These are phyloP conservation scores for Sanderia malayensis DNA, from an alignment of 30 jellyfish, hydroid and myxozoan genomes.

Conservation along the genomic window DNA sequence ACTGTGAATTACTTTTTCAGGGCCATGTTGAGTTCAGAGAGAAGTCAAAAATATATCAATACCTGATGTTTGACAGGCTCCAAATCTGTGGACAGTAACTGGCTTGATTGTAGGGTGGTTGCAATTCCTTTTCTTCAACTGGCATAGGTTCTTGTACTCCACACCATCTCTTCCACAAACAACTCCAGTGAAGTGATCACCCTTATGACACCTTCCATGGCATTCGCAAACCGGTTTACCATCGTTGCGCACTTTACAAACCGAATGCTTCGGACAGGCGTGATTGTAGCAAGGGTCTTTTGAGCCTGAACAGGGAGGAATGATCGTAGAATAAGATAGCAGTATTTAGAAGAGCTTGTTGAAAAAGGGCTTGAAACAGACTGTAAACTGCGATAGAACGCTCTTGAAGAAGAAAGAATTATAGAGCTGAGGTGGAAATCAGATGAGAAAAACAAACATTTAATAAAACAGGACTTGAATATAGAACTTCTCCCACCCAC, in stretches of 20 bases:
- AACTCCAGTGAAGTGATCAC: conserved; percentile 56
- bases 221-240: conserved; percentile 61
- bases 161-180: conserved; percentile 76
- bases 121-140: conserved; percentile 54
- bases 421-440: no score
- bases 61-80: conserved; percentile 32
- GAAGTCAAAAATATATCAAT: not conserved
- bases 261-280: conserved; percentile 58
- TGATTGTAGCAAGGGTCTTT: conserved; percentile 67
- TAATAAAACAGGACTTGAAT: no score
- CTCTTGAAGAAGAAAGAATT: no score
- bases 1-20: no score
- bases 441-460: no score
- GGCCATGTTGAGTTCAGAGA: no score
- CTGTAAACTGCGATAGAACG: no score
- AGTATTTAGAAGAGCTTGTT: no score
- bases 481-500: no score
- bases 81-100: conserved; percentile 55
- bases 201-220: conserved; percentile 49
- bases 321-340: no score
- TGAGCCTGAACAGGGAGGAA: no score
- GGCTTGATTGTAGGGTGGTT: conserved; percentile 39
- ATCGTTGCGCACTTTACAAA: conserved; percentile 44
- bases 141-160: conserved; percentile 63
- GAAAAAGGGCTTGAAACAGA: no score